Base-by-base conservation (phyloP, 2,797 vertebrate genomes). In the Euthynnus affinis region DNA sequence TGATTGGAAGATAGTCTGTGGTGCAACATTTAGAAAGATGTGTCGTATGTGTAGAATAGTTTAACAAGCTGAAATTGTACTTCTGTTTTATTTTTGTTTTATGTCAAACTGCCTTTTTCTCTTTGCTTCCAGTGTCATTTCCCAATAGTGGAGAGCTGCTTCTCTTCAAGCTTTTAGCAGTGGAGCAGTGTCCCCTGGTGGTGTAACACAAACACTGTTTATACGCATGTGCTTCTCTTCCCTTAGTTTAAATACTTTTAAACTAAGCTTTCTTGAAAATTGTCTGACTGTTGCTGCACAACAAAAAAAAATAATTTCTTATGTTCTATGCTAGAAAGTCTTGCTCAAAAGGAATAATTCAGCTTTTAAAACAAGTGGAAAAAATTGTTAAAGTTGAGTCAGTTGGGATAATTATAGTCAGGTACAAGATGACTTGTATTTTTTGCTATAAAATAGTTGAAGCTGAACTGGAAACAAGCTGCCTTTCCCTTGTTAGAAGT, bases 111-210 rank as follows among this genome's bases (percentile, higher is more conserved):
- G 7, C n/a, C 46, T 3, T 22, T 40, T 49, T 32, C 25, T 18
- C 1, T 62, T 59, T 42, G 4, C 29, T 32, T 52, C 12, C 20
- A 18, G 4, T 25, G 60, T 56, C 20, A 42, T 34, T 48, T 74
- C 25, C 8, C 13, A 2, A 3, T 42, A 27, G 67, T 18, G 49
- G 12, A 80, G 67, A 68, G 32, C 52, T 75, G 22, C 23, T 4
- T 51, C 42, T 37, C 65, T 14, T 27, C 57, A 29, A 9, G 53
- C 25, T 60, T n/a, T 13, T 44, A 71, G 62, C n/a, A 57, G 52
- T 34, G 46, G 2, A 10, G 32, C 89, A 95, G 86, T 83, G 83
- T 68, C 93, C 91, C 89, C 90, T 46, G 12, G 87, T 93, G 95
- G 88, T 72, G 18, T 0, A 4, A 12, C 9, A 23, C 8, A 29